A percentile compares a stretch with the other conserved stretches of the same genome.
phyloP scores from a whole-genome alignment of 2,888 invertebrate species.

The Trichogramma dendrolimi region DNA sequence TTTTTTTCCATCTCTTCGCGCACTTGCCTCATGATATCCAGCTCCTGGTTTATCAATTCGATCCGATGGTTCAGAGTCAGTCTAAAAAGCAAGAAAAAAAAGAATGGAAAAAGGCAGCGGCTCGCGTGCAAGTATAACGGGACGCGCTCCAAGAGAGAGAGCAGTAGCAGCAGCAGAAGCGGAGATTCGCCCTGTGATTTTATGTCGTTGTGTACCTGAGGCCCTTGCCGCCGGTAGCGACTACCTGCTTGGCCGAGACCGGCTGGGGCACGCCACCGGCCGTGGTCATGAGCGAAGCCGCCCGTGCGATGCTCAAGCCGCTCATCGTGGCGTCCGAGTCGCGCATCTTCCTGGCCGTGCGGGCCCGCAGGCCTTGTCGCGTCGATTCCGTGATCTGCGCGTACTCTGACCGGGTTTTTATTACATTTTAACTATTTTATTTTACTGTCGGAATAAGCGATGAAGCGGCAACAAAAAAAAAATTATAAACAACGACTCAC shows the following conservation, averaged over 20 bases:
- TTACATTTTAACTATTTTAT: neutral
- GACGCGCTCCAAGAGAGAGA: too few species aligned
- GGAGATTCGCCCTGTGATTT: neutral
- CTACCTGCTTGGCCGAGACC: too few species aligned
- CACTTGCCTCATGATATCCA: constrained; percentile 51
- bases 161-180: neutral
- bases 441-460: neutral
- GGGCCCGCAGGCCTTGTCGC: constrained; percentile 3
- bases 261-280: too few species aligned
- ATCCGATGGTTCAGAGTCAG: constrained; percentile 57
- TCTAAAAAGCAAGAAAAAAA: constrained; percentile 34
- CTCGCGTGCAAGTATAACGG: too few species aligned
- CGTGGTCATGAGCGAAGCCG: neutral
- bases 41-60: constrained; percentile 55
- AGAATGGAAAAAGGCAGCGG: neutral
- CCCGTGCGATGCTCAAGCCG: neutral
- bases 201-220: constrained; percentile 7
- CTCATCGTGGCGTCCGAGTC: neutral
- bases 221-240: neutral
- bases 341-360: neutral
- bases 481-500: constrained; percentile 42
- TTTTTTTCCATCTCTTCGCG: constrained; percentile 46
- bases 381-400: constrained; percentile 7
- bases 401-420: constrained; percentile 6
- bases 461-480: neutral